These are phyloP conservation scores for Epistrophe grossulariae DNA, from an alignment of 2,888 invertebrate genomes.

Conservation along the genomic window DNA sequence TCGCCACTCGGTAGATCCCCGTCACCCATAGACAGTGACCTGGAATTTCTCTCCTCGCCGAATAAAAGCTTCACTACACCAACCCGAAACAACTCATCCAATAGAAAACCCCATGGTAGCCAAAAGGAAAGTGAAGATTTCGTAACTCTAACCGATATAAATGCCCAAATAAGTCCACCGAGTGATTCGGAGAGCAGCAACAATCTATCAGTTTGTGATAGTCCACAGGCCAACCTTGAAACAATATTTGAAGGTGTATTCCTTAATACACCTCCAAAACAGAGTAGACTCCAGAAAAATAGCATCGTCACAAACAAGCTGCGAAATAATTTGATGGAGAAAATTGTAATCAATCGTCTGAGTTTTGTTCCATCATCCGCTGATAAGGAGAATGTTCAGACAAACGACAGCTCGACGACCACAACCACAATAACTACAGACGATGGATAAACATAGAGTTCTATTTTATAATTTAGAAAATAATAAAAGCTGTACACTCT, in stretches of 20 bases:
- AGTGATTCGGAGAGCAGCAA: conserved; percentile 75
- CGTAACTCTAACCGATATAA: conserved; percentile 82
- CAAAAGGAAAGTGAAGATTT: conserved; percentile 79
- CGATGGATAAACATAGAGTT: conserved; percentile 14
- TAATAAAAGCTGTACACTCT: background rate
- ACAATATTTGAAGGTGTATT: conserved; percentile 83
- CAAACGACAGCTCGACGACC: background rate
- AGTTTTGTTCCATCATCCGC: conserved; percentile 45
- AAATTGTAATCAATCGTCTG: conserved; percentile 79
- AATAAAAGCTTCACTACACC: conserved; percentile 73
- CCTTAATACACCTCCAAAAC: conserved; percentile 80
- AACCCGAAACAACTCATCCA: conserved; percentile 33
- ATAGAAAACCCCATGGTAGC: conserved; percentile 23
- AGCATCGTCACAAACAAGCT: conserved; percentile 48
- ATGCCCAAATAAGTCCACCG: conserved; percentile 82
- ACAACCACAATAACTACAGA: background rate
- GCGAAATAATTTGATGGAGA: conserved; percentile 78
- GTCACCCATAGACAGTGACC: conserved; percentile 81
- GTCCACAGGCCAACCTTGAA: conserved; percentile 80
- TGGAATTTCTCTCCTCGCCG: conserved; percentile 74
- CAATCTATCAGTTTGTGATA: conserved; percentile 43
- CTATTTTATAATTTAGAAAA: background rate
- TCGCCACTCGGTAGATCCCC: conserved; percentile 82
- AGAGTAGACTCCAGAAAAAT: conserved; percentile 10
- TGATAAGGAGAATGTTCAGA: conserved; percentile 50